Evolutionary conservation across 2,113 vertebrate genomes (phyloP), one percentile per base, ranked within the genome.

Genomic region (Guaruba guarouba): DNA sequence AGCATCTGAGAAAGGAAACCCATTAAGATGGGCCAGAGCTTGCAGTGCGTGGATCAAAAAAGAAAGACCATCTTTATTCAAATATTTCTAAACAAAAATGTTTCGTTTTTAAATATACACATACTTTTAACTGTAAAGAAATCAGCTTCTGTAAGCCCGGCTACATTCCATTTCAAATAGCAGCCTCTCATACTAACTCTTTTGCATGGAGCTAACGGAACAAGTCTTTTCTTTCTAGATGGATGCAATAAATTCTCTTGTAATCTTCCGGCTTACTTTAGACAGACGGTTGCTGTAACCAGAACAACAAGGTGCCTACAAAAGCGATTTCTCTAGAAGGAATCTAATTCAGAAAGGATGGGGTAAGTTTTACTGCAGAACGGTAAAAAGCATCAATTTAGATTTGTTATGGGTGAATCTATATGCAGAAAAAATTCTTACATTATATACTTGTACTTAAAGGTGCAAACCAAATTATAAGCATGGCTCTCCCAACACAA

Each of bases 1-100:
- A 73, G 63, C 78, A 82, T 87, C 67, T 67, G 63, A 95, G 92
- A 83, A 82, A 82, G 28, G n/a, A 90, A 96, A 92, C 3, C 67
- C 43, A 1, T 20, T 29, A 46, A 27, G 70, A 86, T 28, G 63
- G 85, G 79, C 71, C 54, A 17, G 43, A 73, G 73, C 43, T 62
- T 39, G 64, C 61, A 63, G 68, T 1, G 6, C 29, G 16, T 10
- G 49, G 57, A 52, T 43, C 39, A 90, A 54, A 23, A 44, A 90
- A 49, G 69, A 73, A 19, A 37, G 20, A 64, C 51, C 27, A 80
- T 46, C 63, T 86, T 70, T 41, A 70, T 37, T 88, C 54, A 70
- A 80, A 9, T 74, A 43, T 59, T 93, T 92, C 73, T 75, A 67
- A 77, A 88, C 46, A 71, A 85, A 87, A 74, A 61, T 51, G 33